Evolutionary conservation across 1,140 invertebrate genomes (phyloP).

Genomic region (Trichomalopsis sarcophagae): DNA sequence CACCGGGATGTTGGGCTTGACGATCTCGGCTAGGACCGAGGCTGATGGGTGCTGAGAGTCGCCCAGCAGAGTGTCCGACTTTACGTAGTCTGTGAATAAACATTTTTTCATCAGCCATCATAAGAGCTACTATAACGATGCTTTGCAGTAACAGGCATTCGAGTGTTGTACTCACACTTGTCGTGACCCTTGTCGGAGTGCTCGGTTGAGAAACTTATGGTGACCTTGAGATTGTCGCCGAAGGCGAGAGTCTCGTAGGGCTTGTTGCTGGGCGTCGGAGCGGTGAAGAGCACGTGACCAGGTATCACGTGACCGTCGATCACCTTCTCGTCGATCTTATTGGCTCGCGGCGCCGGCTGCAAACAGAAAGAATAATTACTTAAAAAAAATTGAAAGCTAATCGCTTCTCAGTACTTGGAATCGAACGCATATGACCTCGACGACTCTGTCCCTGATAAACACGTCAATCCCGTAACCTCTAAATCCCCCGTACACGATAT

Average conservation of each 20-base stretch:
- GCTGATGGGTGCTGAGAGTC: constrained; percentile 85
- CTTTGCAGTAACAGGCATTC: too few relatives aligned
- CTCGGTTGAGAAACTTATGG: constrained; percentile 82
- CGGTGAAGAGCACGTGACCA: constrained; percentile 89
- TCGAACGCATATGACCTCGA: background rate
- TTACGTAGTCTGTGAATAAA: constrained; percentile 84
- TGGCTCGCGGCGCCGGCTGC: constrained; percentile 79
- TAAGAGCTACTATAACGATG: background rate
- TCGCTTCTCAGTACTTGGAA: background rate
- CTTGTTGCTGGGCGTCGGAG: constrained; percentile 81
- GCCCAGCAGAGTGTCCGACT: constrained; percentile 89
- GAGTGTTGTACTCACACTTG: constrained; percentile 74
- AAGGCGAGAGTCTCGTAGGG: constrained; percentile 87
- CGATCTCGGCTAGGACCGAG: constrained; percentile 89
- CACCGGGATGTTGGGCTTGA: constrained; percentile 93
- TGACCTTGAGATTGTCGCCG: constrained; percentile 88
- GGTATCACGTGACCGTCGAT: constrained; percentile 94
- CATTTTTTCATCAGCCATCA: background rate
- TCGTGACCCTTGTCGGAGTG: constrained; percentile 76
- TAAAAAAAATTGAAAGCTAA: background rate
- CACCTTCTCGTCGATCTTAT: constrained; percentile 87
- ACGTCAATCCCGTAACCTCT: background rate
- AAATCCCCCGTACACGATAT: background rate
- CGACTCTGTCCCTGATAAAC: background rate
- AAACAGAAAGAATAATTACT: constrained; percentile 40